A percentile compares a stretch with the other conserved stretches of the same genome.
These are phyloP conservation scores for Diplolepis rosae DNA, from an alignment of 2,888 invertebrate species.

Conservation along the genomic window DNA sequence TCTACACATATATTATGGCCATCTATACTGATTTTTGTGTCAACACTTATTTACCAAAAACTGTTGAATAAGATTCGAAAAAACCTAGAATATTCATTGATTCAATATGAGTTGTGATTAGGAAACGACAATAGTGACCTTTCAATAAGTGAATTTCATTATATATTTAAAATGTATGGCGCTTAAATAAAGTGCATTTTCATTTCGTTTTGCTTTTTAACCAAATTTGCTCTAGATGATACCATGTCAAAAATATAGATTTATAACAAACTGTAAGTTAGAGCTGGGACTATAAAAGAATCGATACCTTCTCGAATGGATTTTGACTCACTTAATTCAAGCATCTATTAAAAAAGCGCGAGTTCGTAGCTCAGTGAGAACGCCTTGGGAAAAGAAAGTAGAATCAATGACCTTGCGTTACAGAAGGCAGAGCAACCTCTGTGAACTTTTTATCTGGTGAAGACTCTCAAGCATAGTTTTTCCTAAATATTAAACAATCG, in stretches of 20 bases:
- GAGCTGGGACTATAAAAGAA: neutral
- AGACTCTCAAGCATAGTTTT: constrained; percentile 10
- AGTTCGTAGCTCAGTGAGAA: neutral
- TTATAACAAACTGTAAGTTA: neutral
- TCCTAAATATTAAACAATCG: neutral
- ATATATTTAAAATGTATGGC: too few species aligned
- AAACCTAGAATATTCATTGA: neutral
- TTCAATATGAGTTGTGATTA: neutral
- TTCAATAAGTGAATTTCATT: neutral
- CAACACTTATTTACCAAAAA: neutral
- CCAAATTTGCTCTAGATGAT: too few species aligned
- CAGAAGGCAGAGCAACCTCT: neutral
- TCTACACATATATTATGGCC: neutral
- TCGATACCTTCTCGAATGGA: neutral
- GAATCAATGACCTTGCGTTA: neutral
- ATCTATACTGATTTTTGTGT: constrained; percentile 7
- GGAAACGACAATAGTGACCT: neutral
- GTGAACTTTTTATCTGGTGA: neutral
- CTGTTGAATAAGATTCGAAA: neutral
- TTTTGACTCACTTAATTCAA: neutral
- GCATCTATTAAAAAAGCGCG: neutral
- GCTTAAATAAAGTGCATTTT: too few species aligned
- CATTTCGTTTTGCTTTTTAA: too few species aligned
- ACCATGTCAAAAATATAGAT: neutral
- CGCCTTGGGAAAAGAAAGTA: neutral